Conservation (phyloP, 1,140 invertebrate genomes). For the Thalassaphorura encarpata region DNA sequence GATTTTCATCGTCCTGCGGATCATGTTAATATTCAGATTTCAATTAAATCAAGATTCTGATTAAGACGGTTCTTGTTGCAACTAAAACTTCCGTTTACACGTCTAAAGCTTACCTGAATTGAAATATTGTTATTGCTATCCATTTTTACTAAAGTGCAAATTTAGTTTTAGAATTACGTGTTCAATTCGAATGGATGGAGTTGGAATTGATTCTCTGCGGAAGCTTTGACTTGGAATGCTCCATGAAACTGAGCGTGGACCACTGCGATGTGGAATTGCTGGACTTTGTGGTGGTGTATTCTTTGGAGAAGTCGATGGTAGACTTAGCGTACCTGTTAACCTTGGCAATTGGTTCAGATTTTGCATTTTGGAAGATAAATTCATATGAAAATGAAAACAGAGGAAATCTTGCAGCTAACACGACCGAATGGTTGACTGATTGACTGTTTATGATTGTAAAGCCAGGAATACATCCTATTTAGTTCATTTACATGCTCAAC, state of each 20-base stretch:
- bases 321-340: constrained; percentile 11
- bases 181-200: neutral
- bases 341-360: neutral
- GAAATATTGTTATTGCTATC: neutral
- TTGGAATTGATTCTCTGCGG: neutral
- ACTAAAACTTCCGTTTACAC: neutral
- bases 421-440: too few relatives aligned
- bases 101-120: neutral
- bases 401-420: too few relatives aligned
- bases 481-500: too few relatives aligned
- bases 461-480: too few relatives aligned
- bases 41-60: neutral
- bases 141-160: neutral
- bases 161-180: neutral
- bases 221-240: constrained; percentile 23
- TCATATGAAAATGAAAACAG: too few relatives aligned
- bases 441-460: too few relatives aligned
- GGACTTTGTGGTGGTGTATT: constrained; percentile 22
- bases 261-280: constrained; percentile 1
- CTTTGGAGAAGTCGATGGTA: constrained; percentile 21
- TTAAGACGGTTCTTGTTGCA: neutral
- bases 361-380: neutral
- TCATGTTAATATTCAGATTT: neutral
- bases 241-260: constrained; percentile 28
- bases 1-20: neutral